phyloP scores from a whole-genome alignment of 2,888 invertebrate species.

The Rapana venosa region DNA sequence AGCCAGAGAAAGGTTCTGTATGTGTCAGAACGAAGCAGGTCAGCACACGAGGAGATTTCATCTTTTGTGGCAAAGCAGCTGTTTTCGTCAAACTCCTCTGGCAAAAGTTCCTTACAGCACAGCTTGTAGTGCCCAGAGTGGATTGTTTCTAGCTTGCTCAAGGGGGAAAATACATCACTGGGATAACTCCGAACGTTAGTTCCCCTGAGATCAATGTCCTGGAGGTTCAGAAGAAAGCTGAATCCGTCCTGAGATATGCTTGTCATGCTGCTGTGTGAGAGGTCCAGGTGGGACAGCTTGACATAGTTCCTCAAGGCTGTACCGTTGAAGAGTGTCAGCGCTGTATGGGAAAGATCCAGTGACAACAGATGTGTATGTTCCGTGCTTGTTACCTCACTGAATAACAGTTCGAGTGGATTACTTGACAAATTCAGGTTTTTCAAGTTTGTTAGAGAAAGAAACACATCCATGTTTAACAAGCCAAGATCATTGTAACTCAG shows the following conservation, averaged over 20 bases:
- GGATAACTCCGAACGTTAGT: background rate
- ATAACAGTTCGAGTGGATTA: background rate
- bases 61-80: constrained; percentile 35
- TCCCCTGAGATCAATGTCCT: constrained; percentile 24
- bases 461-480: background rate
- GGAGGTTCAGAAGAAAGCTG: background rate
- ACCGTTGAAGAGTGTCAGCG: constrained; percentile 7
- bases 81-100: background rate
- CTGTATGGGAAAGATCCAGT: background rate
- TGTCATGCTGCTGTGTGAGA: constrained; percentile 35
- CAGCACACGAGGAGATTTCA: constrained; percentile 41
- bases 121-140: constrained; percentile 38
- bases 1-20: constrained; percentile 40
- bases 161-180: constrained; percentile 2
- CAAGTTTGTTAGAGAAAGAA: constrained; percentile 33
- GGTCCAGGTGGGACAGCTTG: constrained; percentile 23
- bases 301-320: background rate
- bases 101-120: constrained; percentile 26
- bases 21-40: constrained; percentile 28
- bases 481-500: constrained; percentile 37
- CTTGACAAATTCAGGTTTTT: constrained; percentile 22
- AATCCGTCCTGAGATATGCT: constrained; percentile 29
- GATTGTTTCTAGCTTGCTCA: background rate
- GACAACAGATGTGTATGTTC: background rate
- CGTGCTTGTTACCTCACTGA: background rate